Evolutionary conservation across 2,888 invertebrate species (phyloP).

Genomic region (Archips crataeganus): DNA sequence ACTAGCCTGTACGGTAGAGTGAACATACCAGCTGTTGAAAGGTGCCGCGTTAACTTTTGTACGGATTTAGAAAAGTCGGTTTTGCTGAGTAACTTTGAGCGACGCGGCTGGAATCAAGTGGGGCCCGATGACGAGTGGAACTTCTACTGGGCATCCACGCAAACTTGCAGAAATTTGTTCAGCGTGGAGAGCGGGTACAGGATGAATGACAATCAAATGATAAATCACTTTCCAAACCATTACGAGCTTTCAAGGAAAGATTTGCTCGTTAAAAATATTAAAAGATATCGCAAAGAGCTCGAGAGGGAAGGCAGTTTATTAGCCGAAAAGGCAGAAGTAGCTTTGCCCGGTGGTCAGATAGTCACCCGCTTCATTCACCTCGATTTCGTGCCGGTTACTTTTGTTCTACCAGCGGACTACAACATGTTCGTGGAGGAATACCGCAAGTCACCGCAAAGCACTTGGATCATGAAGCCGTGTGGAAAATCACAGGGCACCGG

Average conservation of each 20-base stretch:
- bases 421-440: slow-evolving; percentile 99
- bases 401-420: slow-evolving; percentile 97
- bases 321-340: slow-evolving; percentile 89
- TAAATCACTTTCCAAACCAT: slow-evolving; percentile 96
- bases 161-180: slow-evolving; percentile 93
- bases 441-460: slow-evolving; percentile 96
- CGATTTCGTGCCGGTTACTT: slow-evolving; percentile 97
- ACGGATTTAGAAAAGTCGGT: slow-evolving; percentile 95
- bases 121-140: slow-evolving; percentile 96
- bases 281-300: slow-evolving; percentile 96
- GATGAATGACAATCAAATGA: slow-evolving; percentile 94
- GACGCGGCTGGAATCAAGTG: slow-evolving; percentile 92
- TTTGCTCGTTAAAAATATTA: slow-evolving; percentile 97
- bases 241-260: slow-evolving; percentile 98
- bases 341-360: slow-evolving; percentile 86
- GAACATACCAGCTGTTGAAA: slow-evolving; percentile 71
- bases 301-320: slow-evolving; percentile 95
- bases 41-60: slow-evolving; percentile 87
- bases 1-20: slow-evolving; percentile 80
- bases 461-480: slow-evolving; percentile 99
- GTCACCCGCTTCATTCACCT: slow-evolving; percentile 91
- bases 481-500: slow-evolving; percentile 98
- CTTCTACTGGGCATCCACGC: slow-evolving; percentile 95
- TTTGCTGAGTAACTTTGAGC: slow-evolving; percentile 93
- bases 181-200: slow-evolving; percentile 95